Conservation (phyloP, 2,797 vertebrate species). For the Bothrops alternatus region DNA sequence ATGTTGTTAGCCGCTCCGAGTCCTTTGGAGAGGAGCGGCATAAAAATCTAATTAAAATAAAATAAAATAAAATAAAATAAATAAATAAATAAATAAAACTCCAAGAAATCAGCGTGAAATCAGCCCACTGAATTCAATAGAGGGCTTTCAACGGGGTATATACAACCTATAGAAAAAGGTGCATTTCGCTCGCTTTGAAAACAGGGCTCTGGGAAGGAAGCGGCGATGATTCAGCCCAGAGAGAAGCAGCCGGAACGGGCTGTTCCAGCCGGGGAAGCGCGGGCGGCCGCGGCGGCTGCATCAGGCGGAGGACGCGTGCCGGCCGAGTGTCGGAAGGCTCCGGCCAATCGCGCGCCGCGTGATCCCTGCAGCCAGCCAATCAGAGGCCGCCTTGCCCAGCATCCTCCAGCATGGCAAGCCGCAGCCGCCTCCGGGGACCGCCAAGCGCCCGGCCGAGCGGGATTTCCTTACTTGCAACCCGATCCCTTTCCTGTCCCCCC, state of each 20-base stretch:
- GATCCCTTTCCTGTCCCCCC: background rate
- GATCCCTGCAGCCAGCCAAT: slow-evolving; percentile 1
- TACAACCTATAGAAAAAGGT: background rate
- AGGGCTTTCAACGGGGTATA: background rate
- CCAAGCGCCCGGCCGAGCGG: background rate
- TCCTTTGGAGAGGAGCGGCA: no score
- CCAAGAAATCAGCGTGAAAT: no score
- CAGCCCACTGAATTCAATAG: fast-evolving
- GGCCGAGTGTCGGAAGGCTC: background rate
- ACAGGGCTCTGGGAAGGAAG: fast-evolving
- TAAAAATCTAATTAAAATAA: no score
- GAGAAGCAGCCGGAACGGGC: background rate
- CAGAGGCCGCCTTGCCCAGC: background rate
- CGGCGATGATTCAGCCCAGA: background rate
- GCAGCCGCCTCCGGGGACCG: background rate
- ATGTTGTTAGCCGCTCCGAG: no score
- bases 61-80: no score
- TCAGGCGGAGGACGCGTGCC: slow-evolving; percentile 1
- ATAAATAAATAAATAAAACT: no score
- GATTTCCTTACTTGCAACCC: background rate
- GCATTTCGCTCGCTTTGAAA: background rate
- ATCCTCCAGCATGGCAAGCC: background rate
- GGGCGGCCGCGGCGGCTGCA: background rate
- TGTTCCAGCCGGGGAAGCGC: background rate
- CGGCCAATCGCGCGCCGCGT: background rate